Conservation (phyloP, 2,113 vertebrate genomes). For the Donacobius atricapilla region DNA sequence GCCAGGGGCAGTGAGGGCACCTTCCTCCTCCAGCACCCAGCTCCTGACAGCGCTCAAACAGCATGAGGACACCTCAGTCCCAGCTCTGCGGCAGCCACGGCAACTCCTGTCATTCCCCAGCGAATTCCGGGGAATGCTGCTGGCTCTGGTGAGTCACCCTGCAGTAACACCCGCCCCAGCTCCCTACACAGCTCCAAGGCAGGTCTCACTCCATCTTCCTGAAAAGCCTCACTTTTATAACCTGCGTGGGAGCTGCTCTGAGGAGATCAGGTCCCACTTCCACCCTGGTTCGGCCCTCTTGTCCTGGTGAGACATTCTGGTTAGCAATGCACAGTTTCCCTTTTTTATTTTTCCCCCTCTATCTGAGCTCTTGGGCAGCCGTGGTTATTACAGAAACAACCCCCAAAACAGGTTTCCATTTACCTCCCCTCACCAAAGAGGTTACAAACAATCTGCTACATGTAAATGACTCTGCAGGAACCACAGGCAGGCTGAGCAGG, state of each 20-base stretch:
- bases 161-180: background rate
- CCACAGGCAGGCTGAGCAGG: background rate
- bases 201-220: background rate
- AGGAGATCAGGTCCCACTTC: background rate
- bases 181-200: background rate
- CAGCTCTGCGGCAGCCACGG: rapidly evolving
- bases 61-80: rapidly evolving
- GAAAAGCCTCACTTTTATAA: background rate
- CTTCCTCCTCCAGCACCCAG: background rate
- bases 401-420: background rate
- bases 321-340: background rate
- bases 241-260: background rate
- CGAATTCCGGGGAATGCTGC: background rate
- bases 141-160: conserved; percentile 10
- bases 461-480: background rate
- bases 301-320: background rate
- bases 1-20: background rate
- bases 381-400: background rate
- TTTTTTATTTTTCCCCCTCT: background rate
- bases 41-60: background rate
- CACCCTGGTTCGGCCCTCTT: background rate
- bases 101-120: background rate
- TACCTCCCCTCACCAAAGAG: background rate
- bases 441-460: background rate
- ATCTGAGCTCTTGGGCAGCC: background rate